phyloP scores from a whole-genome alignment of 2,888 invertebrate genomes.

The Phrixothrix hirtus region DNA sequence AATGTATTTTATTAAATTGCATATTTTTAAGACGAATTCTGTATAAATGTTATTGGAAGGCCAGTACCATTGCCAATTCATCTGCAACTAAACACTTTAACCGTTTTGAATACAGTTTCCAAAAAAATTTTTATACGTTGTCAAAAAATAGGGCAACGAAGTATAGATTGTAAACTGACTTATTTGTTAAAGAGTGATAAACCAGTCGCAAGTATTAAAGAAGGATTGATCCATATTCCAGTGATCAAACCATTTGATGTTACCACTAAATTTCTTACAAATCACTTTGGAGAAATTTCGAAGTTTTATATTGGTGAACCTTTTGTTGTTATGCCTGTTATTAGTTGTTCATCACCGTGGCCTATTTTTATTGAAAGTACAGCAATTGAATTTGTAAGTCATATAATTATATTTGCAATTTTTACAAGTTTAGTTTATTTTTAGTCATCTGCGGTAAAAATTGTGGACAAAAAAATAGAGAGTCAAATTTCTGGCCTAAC shows the following conservation, averaged over 20 bases:
- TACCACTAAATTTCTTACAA: constrained; percentile 66
- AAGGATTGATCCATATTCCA: constrained; percentile 63
- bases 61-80: constrained; percentile 58
- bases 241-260: constrained; percentile 74
- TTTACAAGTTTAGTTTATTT: constrained; percentile 10
- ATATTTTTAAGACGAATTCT: constrained; percentile 58
- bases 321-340: constrained; percentile 70
- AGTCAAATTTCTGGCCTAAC: constrained; percentile 54
- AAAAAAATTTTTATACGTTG: constrained; percentile 64
- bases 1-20: neutral
- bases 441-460: constrained; percentile 43
- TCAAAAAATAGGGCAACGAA: constrained; percentile 64
- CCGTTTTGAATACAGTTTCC: constrained; percentile 37
- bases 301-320: constrained; percentile 71
- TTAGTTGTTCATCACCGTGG: constrained; percentile 72
- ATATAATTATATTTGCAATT: neutral
- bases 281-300: constrained; percentile 66
- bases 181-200: constrained; percentile 55
- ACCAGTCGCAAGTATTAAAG: constrained; percentile 59
- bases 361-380: constrained; percentile 68
- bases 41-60: constrained; percentile 57
- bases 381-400: constrained; percentile 63
- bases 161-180: constrained; percentile 61
- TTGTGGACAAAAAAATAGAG: constrained; percentile 40
- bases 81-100: constrained; percentile 50